Conservation (phyloP, 2,113 vertebrate genomes). For the Myocastor coypus region DNA sequence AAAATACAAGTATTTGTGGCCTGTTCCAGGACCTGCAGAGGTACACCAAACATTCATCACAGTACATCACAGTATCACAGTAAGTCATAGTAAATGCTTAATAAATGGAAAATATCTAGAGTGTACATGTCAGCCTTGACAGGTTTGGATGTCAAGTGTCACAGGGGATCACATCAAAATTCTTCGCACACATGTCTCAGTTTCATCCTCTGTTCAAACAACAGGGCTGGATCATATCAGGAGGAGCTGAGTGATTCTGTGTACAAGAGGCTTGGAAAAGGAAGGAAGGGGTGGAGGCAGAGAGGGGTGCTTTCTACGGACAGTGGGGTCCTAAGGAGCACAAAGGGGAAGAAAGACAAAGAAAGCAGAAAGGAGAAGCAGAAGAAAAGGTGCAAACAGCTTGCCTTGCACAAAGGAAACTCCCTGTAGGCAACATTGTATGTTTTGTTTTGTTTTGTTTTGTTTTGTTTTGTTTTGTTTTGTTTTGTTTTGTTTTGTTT, state of each 20-base stretch:
- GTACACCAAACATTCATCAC: background rate
- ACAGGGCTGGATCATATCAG: background rate
- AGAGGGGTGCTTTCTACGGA: background rate
- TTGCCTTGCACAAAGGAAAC: background rate
- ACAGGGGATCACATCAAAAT: background rate
- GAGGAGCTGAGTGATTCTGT: background rate
- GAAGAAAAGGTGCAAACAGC: background rate
- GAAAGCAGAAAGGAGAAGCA: background rate
- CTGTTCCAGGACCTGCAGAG: background rate
- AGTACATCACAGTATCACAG: background rate
- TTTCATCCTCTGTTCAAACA: background rate
- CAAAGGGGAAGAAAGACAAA: background rate
- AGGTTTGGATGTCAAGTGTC: background rate
- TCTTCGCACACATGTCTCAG: background rate
- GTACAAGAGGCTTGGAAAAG: background rate
- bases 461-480: too few species aligned
- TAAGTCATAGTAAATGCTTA: background rate
- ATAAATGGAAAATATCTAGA: background rate
- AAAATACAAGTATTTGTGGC: background rate
- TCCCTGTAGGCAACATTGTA: background rate
- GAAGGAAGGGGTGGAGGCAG: background rate
- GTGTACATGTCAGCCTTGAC: background rate
- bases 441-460: too few species aligned
- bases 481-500: background rate
- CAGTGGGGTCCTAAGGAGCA: background rate